Evolutionary conservation across 2,113 vertebrate genomes (phyloP), one percentile per base, ranked within the genome.

Genomic region (Acrocephalus arundinaceus): DNA sequence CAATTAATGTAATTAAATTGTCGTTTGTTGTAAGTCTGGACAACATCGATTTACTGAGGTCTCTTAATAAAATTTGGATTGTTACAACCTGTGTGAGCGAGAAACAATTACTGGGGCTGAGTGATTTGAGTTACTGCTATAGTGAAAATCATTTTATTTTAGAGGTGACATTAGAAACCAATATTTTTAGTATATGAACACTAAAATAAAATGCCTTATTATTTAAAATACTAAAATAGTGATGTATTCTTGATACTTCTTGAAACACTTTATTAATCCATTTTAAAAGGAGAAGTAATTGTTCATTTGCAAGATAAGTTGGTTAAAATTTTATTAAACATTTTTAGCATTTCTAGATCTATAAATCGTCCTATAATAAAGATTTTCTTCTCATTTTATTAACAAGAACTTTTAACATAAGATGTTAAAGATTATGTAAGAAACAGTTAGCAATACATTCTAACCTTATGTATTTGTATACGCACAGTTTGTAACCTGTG

Each of bases 401-500:
- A n/a, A 43, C 4, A 67, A 62, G 43, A 49, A 22, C 5, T 71
- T 91, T 55, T 63, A 41, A 48, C 59, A 27, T 43, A 35, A 62
- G 31, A n/a, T 46, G 12, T 57, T 82, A 51, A 81, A 39, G 35
- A 24, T 87, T 22, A 7, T 33, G 18, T 18, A 73, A 46, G 57
- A 24, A 51, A 27, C 30, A 55, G 6, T 41, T 41, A 68, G 33
- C 35, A 63, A 33, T 75, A 51, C 24, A n/a, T 93, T 89, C 19
- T 90, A 75, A 78, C 15, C 31, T 78, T 55, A 30, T 7, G 0
- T 85, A 15, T 97, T 94, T 95, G 51, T 92, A 90, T 93, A 24
- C 22, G n/a, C 54, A 66, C 93, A 98, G 98, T 93, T 96, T 68
- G 97, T 97, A 15, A 95, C 96, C 89, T 98, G 96, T 51, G 98